phyloP scores from a whole-genome alignment of 2,113 vertebrate genomes.

The Origma solitaria region DNA sequence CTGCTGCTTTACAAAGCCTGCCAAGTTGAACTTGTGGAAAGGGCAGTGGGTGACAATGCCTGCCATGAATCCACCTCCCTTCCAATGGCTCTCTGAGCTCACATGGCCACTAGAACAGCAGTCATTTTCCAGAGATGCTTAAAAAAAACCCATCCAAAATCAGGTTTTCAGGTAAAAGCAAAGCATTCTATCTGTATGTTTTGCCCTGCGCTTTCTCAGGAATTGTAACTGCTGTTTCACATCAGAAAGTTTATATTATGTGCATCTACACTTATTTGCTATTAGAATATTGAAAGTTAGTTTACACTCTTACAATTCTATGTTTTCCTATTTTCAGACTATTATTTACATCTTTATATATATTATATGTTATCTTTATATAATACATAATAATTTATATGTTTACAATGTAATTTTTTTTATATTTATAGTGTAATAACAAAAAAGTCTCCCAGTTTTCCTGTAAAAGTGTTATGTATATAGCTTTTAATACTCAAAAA shows the following conservation, averaged over 20 bases:
- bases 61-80: not conserved
- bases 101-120: accelerated
- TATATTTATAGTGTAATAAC: not conserved
- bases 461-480: not conserved
- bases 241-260: not conserved
- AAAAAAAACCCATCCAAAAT: too few species aligned
- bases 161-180: not conserved
- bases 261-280: not conserved
- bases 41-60: not conserved
- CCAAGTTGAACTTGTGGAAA: not conserved
- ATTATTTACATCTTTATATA: not conserved
- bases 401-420: too few species aligned
- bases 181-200: not conserved
- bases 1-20: not conserved
- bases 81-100: not conserved
- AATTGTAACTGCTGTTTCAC: not conserved
- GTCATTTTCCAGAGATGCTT: not conserved
- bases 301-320: not conserved
- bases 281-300: not conserved
- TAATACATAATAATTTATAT: too few species aligned
- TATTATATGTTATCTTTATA: too few species aligned
- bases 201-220: not conserved
- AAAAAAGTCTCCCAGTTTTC: not conserved
- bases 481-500: not conserved
- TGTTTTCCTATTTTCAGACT: not conserved